Evolutionary conservation across 2,797 vertebrate genomes (phyloP), one percentile per base, ranked within the genome.

Genomic region (Typhlichthys subterraneus): DNA sequence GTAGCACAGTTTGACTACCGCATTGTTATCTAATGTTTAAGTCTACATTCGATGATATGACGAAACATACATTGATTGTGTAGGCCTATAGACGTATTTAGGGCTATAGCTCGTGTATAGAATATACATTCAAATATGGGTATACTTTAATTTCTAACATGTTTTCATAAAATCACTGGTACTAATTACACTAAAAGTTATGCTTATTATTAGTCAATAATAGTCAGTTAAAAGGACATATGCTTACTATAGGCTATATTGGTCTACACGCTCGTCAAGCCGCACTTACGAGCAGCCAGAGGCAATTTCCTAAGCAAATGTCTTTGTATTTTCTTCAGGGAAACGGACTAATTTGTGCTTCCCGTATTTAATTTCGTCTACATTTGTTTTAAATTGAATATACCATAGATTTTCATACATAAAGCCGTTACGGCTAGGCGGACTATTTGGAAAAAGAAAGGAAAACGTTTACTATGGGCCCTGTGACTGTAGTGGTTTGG

Each of bases 281-380:
- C 38, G 9, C 38, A 42, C 23, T 23, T 23, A 23, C 0, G 38
- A 2, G 38, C 38, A 42, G 38, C 38, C 38, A 42, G 38, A 42
- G 38, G 8, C 38, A 69, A 63, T 62, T 74, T 67, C 65, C 56
- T 55, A 53, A 70, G 68, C 23, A 60, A 1, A 52, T 65, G 61
- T 69, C 59, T 59, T 46, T 51, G 38, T 13, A 53, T 31, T 12
- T n/a, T 8, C 38, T 61, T 57, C 50, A 58, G 17, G 5, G 23
- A 59, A 48, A 52, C 23, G 15, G 1, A 64, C 23, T 33, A 12
- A 56, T 56, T 19, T 38, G 7, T 2, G 8, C 12, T 49, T 23
- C 4, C 9, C 14, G 46, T 33, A 14, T 8, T 8, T 19, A 19
- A 38, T 38, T 33, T 51, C 4, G 47, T 17, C 59, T 33, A 23